phyloP scores from a whole-genome alignment of 2,113 vertebrate genomes.

The Poeciliopsis occidentalis region DNA sequence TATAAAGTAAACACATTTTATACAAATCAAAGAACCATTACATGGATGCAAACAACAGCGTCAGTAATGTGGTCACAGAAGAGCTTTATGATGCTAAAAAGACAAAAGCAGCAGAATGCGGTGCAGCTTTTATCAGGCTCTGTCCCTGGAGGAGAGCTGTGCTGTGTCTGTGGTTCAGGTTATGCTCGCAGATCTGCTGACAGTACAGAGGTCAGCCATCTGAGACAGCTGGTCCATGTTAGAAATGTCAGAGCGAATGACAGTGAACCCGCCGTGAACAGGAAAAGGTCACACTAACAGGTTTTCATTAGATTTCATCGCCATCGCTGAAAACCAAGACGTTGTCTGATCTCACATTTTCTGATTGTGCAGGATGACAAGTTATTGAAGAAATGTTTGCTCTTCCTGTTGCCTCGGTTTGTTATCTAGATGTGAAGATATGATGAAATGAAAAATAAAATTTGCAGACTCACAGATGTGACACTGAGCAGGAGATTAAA shows the following conservation, averaged over 20 bases:
- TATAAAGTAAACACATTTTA: not conserved
- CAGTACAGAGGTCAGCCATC: constrained; percentile 37
- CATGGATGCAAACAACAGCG: not conserved
- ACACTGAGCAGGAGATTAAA: not conserved
- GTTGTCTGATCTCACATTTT: not conserved
- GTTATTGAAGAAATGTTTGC: not conserved
- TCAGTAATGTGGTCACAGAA: not conserved
- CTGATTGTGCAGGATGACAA: not conserved
- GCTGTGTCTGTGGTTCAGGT: constrained; percentile 46
- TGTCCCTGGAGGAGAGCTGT: constrained; percentile 46
- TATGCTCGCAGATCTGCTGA: constrained; percentile 62
- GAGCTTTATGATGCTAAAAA: constrained; percentile 1
- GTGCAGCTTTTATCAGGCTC: constrained; percentile 43
- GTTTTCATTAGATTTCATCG: constrained; percentile 19
- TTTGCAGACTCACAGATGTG: constrained; percentile 16
- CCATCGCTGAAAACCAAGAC: not conserved
- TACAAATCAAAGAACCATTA: not conserved
- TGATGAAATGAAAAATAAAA: not conserved
- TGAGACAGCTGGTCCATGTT: constrained; percentile 61
- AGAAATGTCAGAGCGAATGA: constrained; percentile 24
- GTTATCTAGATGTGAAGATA: not conserved
- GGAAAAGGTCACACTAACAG: constrained; percentile 32
- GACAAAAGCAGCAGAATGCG: constrained; percentile 16
- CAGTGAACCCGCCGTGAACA: constrained; percentile 22
- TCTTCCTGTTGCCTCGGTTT: constrained; percentile 1